phyloP scores from a whole-genome alignment of 2,888 invertebrate species.

The Pollenia angustigena region DNA sequence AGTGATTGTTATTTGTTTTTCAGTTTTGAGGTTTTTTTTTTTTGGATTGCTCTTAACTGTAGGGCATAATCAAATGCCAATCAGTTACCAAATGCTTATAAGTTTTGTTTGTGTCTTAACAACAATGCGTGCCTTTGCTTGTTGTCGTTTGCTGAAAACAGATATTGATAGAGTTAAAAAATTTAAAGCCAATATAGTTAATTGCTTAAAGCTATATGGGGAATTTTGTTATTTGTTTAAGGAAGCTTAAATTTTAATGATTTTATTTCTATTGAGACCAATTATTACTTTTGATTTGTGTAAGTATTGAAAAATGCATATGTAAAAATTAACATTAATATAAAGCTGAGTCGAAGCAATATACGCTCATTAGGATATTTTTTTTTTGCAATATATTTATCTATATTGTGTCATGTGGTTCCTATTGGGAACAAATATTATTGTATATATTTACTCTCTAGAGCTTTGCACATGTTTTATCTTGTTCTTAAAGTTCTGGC shows the following conservation, averaged over 20 bases:
- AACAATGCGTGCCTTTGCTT: conserved; percentile 60
- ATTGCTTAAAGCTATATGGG: conserved; percentile 43
- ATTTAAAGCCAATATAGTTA: conserved; percentile 56
- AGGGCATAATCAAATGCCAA: conserved; percentile 76
- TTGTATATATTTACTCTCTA: no score
- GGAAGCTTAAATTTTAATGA: neutral
- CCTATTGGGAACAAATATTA: no score
- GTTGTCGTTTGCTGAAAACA: conserved; percentile 39
- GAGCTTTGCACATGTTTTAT: no score
- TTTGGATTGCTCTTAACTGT: conserved; percentile 58
- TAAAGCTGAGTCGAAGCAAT: no score
- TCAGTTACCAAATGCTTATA: conserved; percentile 70
- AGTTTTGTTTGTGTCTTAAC: conserved; percentile 26
- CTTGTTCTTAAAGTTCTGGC: no score
- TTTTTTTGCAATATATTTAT: no score
- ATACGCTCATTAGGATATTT: no score
- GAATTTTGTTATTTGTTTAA: neutral
- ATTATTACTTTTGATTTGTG: neutral
- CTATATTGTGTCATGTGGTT: no score
- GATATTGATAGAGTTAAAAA: conserved; percentile 60
- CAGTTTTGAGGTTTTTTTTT: conserved; percentile 17
- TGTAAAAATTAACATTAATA: neutral
- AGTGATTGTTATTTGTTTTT: conserved; percentile 43
- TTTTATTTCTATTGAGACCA: conserved; percentile 16
- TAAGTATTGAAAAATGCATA: neutral